Percentiles rank a stretch among this genome's conserved stretches.
phyloP scores from a whole-genome alignment of 2,113 vertebrate species.

The Alouatta palliata region DNA sequence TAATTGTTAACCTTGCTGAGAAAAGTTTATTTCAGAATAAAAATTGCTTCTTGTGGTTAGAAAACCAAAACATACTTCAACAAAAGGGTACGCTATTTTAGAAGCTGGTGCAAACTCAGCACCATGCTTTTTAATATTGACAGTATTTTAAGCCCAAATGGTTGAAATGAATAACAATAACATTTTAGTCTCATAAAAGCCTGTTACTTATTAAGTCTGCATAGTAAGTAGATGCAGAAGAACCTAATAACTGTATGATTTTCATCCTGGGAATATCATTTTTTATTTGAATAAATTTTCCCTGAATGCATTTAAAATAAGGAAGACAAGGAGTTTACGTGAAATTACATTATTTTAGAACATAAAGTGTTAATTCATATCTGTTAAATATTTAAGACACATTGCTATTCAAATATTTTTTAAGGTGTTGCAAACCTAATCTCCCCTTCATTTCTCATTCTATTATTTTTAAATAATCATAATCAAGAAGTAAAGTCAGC shows the following conservation, averaged over 20 bases:
- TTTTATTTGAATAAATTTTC: constrained; percentile 36
- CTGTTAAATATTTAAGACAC: constrained; percentile 68
- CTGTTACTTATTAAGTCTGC: constrained; percentile 13
- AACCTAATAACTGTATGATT: constrained; percentile 37
- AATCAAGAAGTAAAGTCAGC: background rate
- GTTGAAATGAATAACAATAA: constrained; percentile 44
- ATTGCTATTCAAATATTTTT: constrained; percentile 52
- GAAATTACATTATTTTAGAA: constrained; percentile 49
- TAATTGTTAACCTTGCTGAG: background rate
- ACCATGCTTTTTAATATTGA: background rate
- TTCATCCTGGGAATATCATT: background rate
- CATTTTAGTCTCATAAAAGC: constrained; percentile 29
- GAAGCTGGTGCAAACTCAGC: background rate
- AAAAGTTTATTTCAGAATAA: constrained; percentile 29
- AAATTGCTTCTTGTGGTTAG: background rate
- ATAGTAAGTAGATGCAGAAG: background rate
- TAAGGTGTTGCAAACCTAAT: constrained; percentile 18
- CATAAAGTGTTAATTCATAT: background rate
- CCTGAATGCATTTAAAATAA: constrained; percentile 44
- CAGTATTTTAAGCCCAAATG: background rate
- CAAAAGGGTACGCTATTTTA: constrained; percentile 2
- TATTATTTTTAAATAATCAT: constrained; percentile 25
- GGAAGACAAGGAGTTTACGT: constrained; percentile 21
- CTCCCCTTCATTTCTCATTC: constrained; percentile 29
- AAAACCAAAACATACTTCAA: background rate